Evolutionary conservation across 2,888 invertebrate genomes (phyloP), one percentile per base, ranked within the genome.

Genomic region (Oxyteleia sp.): DNA sequence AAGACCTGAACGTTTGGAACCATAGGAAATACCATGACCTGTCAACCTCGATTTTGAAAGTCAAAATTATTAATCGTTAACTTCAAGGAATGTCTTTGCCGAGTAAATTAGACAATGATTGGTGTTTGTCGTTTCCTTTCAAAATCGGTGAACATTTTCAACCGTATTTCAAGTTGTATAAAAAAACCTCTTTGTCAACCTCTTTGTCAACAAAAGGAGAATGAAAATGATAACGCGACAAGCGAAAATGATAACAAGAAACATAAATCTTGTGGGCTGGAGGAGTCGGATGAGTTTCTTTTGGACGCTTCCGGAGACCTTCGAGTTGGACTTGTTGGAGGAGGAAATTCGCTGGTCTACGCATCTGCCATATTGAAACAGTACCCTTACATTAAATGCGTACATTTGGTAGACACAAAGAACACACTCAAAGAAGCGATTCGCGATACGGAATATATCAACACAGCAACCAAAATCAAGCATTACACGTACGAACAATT

Each of bases 341-440:
- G 92, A 43, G 90, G 90, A 49, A 86, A 79, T 29, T 78, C 87
- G 0, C 82, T 90, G 2, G 78, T 89, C 63, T 91, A 88, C 63
- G 82, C 91, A 3, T 85, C 88, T 11, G 29, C 91, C 38, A 87
- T 93, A 51, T 80, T 92, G 8, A 93, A 92, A 82, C 92, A 92
- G 84, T 91, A 88, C 51, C 86, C 85, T 38, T 53, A 87, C 1
- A 89, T 92, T 61, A 90, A 89, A 61, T 79, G 63, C 4, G 86
- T 92, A 32, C 84, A 88, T 61, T 55, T 92, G 5, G 86, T 90
- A 15, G 92, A 93, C 45, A 84, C 88, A 0, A 85, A 84, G n/a
- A 81, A 86, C 59, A 84, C 80, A 13, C 82, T 89, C 5, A 57
- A 84, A 32, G 86, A 82, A 11, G 69, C 86, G 16, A 71, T 89